phyloP scores from a whole-genome alignment of 2,797 vertebrate species.

The Pseudochirops corinnae region DNA sequence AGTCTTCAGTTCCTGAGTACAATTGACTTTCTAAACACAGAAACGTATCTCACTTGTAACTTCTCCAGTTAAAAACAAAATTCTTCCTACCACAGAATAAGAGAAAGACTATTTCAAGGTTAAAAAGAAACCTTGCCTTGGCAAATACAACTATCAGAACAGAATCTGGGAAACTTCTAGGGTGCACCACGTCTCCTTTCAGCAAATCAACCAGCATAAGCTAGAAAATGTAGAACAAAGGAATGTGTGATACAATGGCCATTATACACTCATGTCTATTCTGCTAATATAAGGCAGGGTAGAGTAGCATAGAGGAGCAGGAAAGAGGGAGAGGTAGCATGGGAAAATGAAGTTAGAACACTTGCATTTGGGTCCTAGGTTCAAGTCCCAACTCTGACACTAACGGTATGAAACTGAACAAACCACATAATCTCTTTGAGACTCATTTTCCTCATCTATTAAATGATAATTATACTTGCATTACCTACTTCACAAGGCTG shows the following conservation, averaged over 20 bases:
- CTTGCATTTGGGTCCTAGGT: neutral
- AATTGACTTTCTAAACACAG: neutral
- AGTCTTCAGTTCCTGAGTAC: neutral
- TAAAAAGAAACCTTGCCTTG: neutral
- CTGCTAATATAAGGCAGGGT: fast-evolving
- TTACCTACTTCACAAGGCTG: neutral
- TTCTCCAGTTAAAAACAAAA: neutral
- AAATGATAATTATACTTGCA: conserved; percentile 23
- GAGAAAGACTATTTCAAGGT: neutral
- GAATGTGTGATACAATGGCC: neutral
- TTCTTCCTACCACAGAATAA: neutral
- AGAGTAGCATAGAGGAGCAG: fast-evolving
- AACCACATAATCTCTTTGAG: conserved; percentile 29
- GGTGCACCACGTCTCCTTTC: neutral
- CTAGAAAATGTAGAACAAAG: neutral
- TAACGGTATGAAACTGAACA: neutral
- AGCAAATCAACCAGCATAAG: neutral
- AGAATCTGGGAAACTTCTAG: neutral
- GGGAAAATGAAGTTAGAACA: neutral
- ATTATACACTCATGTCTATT: neutral
- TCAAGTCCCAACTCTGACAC: neutral
- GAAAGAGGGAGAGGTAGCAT: no score
- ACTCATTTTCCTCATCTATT: conserved; percentile 58
- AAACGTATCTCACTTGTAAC: neutral
- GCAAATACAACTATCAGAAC: neutral